Percentiles rank a stretch among this genome's conserved stretches.
These are phyloP conservation scores for Sminthurinus aureus DNA, from an alignment of 2,888 invertebrate species.

Conservation along the genomic window DNA sequence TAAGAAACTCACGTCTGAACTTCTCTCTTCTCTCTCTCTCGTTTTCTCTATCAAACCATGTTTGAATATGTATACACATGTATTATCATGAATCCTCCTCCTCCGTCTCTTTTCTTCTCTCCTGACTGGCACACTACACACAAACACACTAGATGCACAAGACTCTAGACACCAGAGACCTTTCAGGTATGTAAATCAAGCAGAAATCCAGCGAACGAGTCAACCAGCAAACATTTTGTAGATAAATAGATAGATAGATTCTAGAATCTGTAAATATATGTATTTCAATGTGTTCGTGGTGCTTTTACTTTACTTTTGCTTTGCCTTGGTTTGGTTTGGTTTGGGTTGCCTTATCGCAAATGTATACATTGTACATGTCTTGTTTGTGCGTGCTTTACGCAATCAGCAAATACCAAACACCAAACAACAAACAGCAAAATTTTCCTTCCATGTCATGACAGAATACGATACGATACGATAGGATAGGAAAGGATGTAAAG, in stretches of 20 bases:
- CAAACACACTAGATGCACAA: too few relatives aligned
- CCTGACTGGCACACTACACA: background rate
- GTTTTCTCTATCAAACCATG: background rate
- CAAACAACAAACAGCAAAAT: conserved; percentile 29
- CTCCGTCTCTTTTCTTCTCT: background rate
- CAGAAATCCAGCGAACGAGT: background rate
- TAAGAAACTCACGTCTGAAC: background rate
- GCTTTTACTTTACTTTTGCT: too few relatives aligned
- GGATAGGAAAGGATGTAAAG: background rate
- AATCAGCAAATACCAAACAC: conserved; percentile 15
- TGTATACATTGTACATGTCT: background rate
- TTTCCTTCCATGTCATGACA: conserved; percentile 36
- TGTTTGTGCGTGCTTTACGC: conserved; percentile 34
- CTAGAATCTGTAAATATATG: background rate
- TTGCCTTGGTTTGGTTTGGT: background rate
- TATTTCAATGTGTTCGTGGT: background rate
- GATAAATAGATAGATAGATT: background rate
- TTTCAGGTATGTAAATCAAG: background rate
- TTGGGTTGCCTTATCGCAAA: background rate
- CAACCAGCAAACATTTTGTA: background rate
- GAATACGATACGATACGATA: background rate
- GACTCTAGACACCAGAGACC: background rate
- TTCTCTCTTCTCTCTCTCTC: conserved; percentile 14
- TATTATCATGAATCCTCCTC: background rate
- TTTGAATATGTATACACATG: too few relatives aligned